Percentiles rank a stretch among this genome's conserved stretches.
phyloP scores from a whole-genome alignment of 1,140 invertebrate species.

The Archegozetes longisetosus region DNA sequence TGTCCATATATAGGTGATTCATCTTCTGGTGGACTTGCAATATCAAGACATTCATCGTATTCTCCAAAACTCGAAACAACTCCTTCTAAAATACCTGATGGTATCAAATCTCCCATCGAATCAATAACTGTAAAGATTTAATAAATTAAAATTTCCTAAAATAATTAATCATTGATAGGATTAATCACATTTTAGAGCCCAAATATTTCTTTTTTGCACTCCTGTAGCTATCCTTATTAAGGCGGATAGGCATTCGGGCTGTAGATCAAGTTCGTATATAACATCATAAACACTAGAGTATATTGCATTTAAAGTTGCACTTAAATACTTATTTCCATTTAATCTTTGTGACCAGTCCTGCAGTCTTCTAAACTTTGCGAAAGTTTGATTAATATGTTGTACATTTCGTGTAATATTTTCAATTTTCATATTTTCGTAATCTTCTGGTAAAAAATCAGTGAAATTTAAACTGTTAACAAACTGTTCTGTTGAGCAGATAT shows the following conservation, averaged over 20 bases:
- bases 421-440: not conserved
- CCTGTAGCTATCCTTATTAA: not conserved
- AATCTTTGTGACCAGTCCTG: not conserved
- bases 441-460: not conserved
- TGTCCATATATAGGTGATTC: constrained; percentile 7
- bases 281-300: not conserved
- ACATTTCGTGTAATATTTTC: not conserved
- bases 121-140: constrained; percentile 22
- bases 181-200: constrained; percentile 10
- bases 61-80: constrained; percentile 22
- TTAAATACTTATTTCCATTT: not conserved
- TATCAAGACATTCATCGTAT: constrained; percentile 23
- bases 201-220: not conserved
- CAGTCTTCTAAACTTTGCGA: not conserved
- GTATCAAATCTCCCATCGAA: constrained; percentile 19
- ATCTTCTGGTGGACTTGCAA: constrained; percentile 7
- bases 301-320: not conserved
- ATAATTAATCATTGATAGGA: not conserved
- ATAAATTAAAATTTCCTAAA: not conserved
- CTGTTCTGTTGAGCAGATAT: constrained; percentile 1
- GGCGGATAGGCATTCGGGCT: not conserved
- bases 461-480: constrained; percentile 4
- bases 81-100: constrained; percentile 21
- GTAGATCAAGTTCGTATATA: constrained; percentile 2
- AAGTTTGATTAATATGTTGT: constrained; percentile 11